These are phyloP conservation scores for Crax fasciolata DNA, from an alignment of 2,797 vertebrate genomes.

Conservation along the genomic window DNA sequence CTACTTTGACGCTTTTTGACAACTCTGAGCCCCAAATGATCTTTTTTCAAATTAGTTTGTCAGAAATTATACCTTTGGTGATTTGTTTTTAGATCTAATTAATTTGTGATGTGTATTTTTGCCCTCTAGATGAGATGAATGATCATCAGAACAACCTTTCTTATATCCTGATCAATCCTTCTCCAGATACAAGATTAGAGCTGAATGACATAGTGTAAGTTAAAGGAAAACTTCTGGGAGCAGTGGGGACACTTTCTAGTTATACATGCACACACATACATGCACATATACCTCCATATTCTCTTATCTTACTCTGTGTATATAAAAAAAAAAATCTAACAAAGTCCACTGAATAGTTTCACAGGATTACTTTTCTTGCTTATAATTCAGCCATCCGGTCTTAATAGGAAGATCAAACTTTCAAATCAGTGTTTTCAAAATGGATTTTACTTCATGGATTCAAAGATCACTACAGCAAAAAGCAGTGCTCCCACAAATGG, in stretches of 20 bases:
- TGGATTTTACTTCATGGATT: background rate
- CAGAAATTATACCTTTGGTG: background rate
- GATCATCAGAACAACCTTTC: constrained; percentile 87
- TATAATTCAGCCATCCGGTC: background rate
- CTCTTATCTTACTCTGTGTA: background rate
- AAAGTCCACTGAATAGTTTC: background rate
- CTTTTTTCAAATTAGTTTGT: background rate
- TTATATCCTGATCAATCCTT: constrained; percentile 90
- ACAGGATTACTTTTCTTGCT: background rate
- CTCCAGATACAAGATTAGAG: constrained; percentile 89
- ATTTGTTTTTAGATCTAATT: background rate
- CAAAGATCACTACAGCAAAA: background rate
- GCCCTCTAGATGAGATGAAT: constrained; percentile 87
- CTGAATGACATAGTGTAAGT: constrained; percentile 91
- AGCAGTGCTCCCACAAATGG: background rate
- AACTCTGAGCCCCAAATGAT: background rate
- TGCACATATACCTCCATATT: background rate
- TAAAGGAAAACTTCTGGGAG: background rate
- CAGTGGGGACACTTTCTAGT: background rate
- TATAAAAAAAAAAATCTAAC: background rate
- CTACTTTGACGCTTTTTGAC: background rate
- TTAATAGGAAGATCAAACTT: background rate
- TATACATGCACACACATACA: no score
- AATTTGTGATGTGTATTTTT: constrained; percentile 3
- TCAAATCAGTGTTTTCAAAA: background rate